Conservation (phyloP, 1,140 invertebrate species). For the Bradysia coprophila region DNA sequence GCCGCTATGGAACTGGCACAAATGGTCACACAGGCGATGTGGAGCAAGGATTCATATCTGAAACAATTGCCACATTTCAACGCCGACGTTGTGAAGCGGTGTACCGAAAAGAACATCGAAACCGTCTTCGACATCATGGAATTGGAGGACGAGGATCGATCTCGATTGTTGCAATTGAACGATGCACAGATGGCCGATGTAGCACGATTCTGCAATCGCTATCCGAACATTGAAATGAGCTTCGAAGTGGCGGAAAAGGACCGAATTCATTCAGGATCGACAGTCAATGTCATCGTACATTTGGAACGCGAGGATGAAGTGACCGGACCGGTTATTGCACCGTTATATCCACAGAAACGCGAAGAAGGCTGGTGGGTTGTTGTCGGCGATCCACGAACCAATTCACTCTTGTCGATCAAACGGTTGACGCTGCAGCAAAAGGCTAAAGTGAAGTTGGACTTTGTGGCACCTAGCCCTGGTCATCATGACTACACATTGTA, state of each 20-base stretch:
- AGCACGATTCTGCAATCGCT: constrained; percentile 94
- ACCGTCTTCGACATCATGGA: constrained; percentile 99
- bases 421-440: constrained; percentile 83
- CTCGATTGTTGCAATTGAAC: constrained; percentile 63
- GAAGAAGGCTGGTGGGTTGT: constrained; percentile 99
- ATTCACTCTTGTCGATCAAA: constrained; percentile 93
- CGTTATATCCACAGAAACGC: constrained; percentile 94
- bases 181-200: constrained; percentile 91
- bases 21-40: constrained; percentile 99
- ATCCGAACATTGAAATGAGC: constrained; percentile 94
- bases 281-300: constrained; percentile 76
- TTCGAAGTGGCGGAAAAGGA: constrained; percentile 83
- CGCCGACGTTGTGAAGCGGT: constrained; percentile 74
- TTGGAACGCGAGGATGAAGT: constrained; percentile 94
- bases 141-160: constrained; percentile 86
- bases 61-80: constrained; percentile 95
- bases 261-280: constrained; percentile 53
- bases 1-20: constrained; percentile 99
- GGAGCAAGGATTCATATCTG: constrained; percentile 95
- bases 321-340: constrained; percentile 91
- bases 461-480: constrained; percentile 73
- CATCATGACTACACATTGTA: constrained; percentile 87
- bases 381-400: constrained; percentile 87
- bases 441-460: constrained; percentile 88
- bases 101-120: constrained; percentile 81